phyloP scores from a whole-genome alignment of 2,797 vertebrate species.

The Phataginus tricuspis region DNA sequence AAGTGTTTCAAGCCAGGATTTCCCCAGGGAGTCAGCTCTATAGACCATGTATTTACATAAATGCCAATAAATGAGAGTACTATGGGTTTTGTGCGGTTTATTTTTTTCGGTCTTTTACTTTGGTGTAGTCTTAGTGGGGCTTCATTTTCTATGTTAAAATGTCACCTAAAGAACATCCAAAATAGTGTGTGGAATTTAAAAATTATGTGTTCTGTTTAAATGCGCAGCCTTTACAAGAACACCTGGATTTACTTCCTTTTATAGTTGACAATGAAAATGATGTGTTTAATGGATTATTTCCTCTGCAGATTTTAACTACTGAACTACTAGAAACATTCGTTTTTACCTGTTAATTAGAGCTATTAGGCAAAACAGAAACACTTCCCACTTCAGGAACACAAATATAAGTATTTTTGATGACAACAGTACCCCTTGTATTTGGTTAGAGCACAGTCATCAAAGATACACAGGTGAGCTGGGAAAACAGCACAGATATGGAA shows the following conservation, averaged over 20 bases:
- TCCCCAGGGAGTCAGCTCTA: not conserved
- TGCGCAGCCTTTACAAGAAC: not conserved
- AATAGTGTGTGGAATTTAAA: not conserved
- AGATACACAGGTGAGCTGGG: not conserved
- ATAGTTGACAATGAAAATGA: not conserved
- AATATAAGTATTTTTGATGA: not conserved
- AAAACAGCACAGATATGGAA: not conserved
- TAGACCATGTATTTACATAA: not conserved
- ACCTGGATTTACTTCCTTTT: not conserved
- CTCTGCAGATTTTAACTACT: not conserved
- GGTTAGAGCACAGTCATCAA: not conserved
- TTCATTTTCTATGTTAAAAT: not conserved
- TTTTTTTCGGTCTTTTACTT: no score
- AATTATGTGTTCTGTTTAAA: not conserved
- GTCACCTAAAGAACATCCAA: not conserved
- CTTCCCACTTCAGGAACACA: not conserved
- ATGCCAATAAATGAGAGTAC: not conserved
- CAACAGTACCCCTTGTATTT: not conserved
- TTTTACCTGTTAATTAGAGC: slow-evolving; percentile 27
- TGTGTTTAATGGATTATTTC: slow-evolving; percentile 10
- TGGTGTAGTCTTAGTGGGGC: not conserved
- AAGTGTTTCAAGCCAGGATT: not conserved
- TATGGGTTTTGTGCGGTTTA: not conserved
- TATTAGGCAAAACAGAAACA: not conserved
- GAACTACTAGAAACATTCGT: not conserved